Conservation (phyloP, 2,888 invertebrate genomes). For the Heteromyza rotundicornis region DNA sequence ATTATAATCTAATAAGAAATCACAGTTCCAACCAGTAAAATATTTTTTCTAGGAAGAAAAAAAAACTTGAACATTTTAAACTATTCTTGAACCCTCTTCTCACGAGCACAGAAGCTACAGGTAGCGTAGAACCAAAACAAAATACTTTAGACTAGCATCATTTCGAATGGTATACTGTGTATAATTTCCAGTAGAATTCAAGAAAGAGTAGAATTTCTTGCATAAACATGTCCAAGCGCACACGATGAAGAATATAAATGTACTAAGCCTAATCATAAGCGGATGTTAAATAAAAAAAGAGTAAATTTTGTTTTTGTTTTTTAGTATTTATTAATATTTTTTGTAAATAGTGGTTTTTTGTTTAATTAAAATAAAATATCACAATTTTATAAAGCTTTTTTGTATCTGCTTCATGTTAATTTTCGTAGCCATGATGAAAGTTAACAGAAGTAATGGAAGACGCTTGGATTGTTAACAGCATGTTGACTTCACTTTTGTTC, state of each 20-base stretch:
- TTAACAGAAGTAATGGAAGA: not conserved
- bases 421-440: not conserved
- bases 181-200: too few species aligned
- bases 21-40: too few species aligned
- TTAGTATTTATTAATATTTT: slow-evolving; percentile 12
- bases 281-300: slow-evolving; percentile 26
- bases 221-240: too few species aligned
- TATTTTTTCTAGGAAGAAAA: too few species aligned
- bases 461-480: not conserved
- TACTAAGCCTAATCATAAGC: not conserved
- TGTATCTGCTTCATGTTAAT: not conserved
- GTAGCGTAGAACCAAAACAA: too few species aligned
- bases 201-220: too few species aligned
- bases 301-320: slow-evolving; percentile 29
- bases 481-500: not conserved
- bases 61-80: too few species aligned
- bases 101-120: too few species aligned
- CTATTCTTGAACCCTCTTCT: too few species aligned
- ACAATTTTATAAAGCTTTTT: slow-evolving; percentile 50
- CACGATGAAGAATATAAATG: not conserved
- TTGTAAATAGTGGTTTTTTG: slow-evolving; percentile 22
- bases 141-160: too few species aligned
- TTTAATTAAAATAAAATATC: slow-evolving; percentile 32
- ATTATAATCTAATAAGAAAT: too few species aligned
- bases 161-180: too few species aligned